Percentiles rank a stretch among this genome's conserved stretches.
phyloP scores from a whole-genome alignment of 2,888 invertebrate species.

The Drosophila parthenogenetica region DNA sequence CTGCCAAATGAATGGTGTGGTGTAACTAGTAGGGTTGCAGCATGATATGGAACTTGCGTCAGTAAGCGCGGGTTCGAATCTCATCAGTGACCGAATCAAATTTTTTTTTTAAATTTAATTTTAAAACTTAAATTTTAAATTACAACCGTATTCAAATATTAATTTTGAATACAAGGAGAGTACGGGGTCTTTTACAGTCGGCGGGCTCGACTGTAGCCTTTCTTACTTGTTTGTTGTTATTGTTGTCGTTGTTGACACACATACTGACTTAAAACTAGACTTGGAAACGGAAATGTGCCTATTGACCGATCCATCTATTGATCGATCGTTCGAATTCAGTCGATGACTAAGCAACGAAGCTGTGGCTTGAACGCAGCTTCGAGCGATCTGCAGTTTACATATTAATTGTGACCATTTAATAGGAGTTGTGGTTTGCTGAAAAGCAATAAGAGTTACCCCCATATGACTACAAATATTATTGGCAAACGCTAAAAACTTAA shows the following conservation, averaged over 20 bases:
- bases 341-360: conserved; percentile 30
- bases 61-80: no score
- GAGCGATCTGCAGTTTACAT: conserved; percentile 10
- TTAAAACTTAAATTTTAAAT: no score
- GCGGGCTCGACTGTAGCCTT: no score
- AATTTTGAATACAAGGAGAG: no score
- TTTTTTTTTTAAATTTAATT: no score
- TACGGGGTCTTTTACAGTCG: no score
- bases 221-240: conserved; percentile 15
- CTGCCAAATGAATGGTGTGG: no score
- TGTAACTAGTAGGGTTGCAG: no score
- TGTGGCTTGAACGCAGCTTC: background rate
- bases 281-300: conserved; percentile 57
- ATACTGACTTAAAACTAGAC: conserved; percentile 53
- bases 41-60: no score
- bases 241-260: conserved; percentile 62
- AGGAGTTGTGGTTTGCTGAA: conserved; percentile 2
- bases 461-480: background rate
- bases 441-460: conserved; percentile 4
- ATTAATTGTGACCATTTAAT: conserved; percentile 6
- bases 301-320: conserved; percentile 21
- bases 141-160: no score
- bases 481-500: no score
- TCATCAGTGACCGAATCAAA: no score
- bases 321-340: conserved; percentile 1